These are phyloP conservation scores for Napeogenes inachia DNA, from an alignment of 2,888 invertebrate genomes.

Conservation along the genomic window DNA sequence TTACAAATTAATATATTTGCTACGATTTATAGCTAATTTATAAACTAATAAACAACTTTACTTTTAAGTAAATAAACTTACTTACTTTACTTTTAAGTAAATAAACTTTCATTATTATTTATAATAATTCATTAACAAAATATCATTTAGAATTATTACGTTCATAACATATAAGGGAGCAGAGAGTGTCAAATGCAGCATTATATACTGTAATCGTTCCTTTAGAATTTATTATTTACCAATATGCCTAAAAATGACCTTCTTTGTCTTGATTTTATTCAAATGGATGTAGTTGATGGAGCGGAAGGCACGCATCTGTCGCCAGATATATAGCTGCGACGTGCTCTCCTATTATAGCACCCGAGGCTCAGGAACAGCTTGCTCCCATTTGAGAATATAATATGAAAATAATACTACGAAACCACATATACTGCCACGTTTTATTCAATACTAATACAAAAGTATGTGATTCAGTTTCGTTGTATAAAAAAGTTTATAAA, in stretches of 20 bases:
- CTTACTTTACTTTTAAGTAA: no score
- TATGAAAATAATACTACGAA: slow-evolving; percentile 9
- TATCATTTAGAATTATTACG: no score
- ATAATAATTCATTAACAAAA: no score
- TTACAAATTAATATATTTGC: no score
- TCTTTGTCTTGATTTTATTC: slow-evolving; percentile 20
- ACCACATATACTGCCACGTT: background rate
- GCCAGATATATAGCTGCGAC: slow-evolving; percentile 23
- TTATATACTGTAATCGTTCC: background rate
- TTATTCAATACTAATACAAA: slow-evolving; percentile 2
- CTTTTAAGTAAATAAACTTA: no score
- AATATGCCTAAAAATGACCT: background rate
- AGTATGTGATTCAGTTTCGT: background rate
- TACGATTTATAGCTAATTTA: no score
- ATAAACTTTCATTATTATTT: no score
- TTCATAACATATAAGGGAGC: no score
- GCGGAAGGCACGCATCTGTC: slow-evolving; percentile 20
- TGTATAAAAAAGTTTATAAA: no score
- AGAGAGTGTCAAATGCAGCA: no score
- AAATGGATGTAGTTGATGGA: slow-evolving; percentile 21
- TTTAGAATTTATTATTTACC: background rate
- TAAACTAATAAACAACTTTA: no score
- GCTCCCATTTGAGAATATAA: slow-evolving; percentile 19
- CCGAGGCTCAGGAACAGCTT: slow-evolving; percentile 25
- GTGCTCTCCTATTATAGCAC: slow-evolving; percentile 23